These are phyloP conservation scores for Hozukius guyotensis DNA, from an alignment of 2,797 vertebrate species.

Conservation along the genomic window DNA sequence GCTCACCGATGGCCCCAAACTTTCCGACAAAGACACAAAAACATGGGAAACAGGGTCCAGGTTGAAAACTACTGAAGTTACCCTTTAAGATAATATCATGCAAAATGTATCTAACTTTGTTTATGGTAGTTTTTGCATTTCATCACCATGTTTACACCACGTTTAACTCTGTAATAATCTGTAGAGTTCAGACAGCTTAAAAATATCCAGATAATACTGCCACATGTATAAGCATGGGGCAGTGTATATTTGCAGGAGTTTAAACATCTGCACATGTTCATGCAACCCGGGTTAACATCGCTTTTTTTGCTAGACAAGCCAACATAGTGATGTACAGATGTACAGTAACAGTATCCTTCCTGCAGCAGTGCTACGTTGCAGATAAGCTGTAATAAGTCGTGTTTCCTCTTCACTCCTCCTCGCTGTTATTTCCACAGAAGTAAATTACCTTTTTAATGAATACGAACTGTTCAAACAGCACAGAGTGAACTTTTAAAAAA, in stretches of 20 bases:
- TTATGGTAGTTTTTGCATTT: neutral
- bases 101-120: neutral
- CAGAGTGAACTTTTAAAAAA: neutral
- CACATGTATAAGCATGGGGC: neutral
- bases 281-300: neutral
- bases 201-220: neutral
- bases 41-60: too few relatives aligned
- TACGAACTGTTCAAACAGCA: neutral
- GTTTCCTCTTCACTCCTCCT: neutral
- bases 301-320: neutral
- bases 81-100: neutral
- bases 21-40: too few relatives aligned
- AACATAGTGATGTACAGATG: neutral
- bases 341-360: neutral
- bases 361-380: neutral
- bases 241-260: neutral
- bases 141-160: neutral
- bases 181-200: too few relatives aligned
- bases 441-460: neutral
- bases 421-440: neutral
- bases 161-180: too few relatives aligned
- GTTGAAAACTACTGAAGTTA: too few relatives aligned
- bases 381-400: neutral
- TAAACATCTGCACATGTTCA: neutral
- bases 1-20: too few relatives aligned